These are phyloP conservation scores for Drosophila vallismaia DNA, from an alignment of 2,888 invertebrate species.

Conservation along the genomic window DNA sequence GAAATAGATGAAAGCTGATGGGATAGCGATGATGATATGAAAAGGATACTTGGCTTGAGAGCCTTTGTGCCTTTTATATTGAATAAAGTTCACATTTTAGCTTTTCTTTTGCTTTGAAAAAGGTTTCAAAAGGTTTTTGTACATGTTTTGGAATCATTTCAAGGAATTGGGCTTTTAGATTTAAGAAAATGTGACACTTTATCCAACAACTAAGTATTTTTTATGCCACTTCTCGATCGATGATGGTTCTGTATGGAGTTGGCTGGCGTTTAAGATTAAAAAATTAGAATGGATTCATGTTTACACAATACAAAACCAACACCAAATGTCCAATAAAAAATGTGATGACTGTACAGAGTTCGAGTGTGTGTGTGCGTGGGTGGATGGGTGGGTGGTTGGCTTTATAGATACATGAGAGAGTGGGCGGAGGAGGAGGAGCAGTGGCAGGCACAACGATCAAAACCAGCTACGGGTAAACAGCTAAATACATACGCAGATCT, in stretches of 20 bases:
- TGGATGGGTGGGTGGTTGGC: not conserved
- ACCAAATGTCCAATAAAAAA: constrained; percentile 51
- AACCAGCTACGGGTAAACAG: constrained; percentile 42
- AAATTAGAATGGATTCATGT: not conserved
- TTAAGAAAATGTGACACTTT: not conserved
- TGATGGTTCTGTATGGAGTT: constrained; percentile 30
- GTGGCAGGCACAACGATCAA: constrained; percentile 51
- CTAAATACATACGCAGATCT: constrained; percentile 42
- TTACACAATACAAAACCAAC: constrained; percentile 52
- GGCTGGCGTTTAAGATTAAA: constrained; percentile 6
- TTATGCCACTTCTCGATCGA: not conserved
- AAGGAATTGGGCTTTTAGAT: too few relatives aligned
- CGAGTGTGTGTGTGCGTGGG: constrained; percentile 11
- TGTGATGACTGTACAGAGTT: constrained; percentile 34
- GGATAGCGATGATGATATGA: constrained; percentile 16
- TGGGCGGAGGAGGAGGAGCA: constrained; percentile 24
- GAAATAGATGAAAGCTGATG: constrained; percentile 5
- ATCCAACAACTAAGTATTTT: not conserved
- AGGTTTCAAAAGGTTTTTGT: too few relatives aligned
- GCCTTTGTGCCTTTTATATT: not conserved
- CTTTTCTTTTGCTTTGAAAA: not conserved
- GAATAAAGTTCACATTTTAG: not conserved
- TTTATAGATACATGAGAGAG: constrained; percentile 31
- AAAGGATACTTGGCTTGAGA: not conserved
- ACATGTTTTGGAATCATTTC: too few relatives aligned